Evolutionary conservation across 2,797 vertebrate species (phyloP).

Genomic region (Myotis planiceps): DNA sequence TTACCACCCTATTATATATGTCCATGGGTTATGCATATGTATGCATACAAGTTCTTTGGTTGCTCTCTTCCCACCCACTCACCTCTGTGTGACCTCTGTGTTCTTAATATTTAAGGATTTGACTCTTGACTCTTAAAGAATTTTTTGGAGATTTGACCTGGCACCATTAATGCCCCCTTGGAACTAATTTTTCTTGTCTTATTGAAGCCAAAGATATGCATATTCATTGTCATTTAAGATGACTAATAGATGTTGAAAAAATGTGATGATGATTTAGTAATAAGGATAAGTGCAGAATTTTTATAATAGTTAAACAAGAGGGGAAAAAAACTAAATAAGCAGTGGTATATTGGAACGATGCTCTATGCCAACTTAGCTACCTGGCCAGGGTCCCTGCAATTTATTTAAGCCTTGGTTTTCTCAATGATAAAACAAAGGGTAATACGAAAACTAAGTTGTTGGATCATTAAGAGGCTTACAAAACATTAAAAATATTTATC

Average conservation of each 20-base stretch:
- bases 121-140: neutral
- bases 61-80: too few relatives aligned
- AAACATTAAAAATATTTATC: neutral
- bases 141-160: neutral
- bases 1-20: too few relatives aligned
- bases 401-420: neutral
- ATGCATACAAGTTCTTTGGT: too few relatives aligned
- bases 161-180: neutral
- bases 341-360: neutral
- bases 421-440: neutral
- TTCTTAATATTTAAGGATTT: slow-evolving; percentile 1
- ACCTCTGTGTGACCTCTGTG: neutral
- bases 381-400: neutral
- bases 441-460: neutral
- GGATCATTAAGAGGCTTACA: neutral
- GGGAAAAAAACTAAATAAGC: neutral
- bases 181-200: neutral
- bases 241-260: neutral
- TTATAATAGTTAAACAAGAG: neutral
- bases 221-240: neutral
- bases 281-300: neutral
- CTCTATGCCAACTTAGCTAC: neutral
- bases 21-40: too few relatives aligned
- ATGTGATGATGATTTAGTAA: neutral
- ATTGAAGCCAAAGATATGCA: neutral